Percentiles rank a stretch among this genome's conserved stretches.
These are phyloP conservation scores for Thaleichthys pacificus DNA, from an alignment of 2,797 vertebrate species.

Conservation along the genomic window DNA sequence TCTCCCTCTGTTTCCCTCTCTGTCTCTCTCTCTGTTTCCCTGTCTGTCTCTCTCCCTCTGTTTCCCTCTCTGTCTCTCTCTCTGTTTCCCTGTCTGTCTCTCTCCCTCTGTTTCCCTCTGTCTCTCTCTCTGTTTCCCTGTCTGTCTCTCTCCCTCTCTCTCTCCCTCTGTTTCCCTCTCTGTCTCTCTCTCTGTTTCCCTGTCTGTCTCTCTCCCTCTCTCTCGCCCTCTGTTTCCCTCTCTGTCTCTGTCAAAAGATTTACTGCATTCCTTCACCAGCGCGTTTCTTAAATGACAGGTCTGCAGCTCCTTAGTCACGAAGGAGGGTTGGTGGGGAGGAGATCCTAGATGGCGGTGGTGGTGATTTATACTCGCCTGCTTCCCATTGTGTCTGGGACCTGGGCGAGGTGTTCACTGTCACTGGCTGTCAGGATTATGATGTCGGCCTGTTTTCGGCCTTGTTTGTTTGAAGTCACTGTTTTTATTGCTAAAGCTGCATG, in stretches of 20 bases:
- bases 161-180: too few species aligned
- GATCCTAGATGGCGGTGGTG: constrained; percentile 55
- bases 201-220: too few species aligned
- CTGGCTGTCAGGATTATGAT: constrained; percentile 51
- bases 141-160: too few species aligned
- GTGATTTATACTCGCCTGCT: constrained; percentile 60
- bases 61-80: too few species aligned
- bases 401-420: constrained; percentile 63
- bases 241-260: constrained; percentile 65
- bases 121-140: too few species aligned
- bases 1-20: too few species aligned
- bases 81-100: too few species aligned
- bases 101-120: too few species aligned
- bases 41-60: too few species aligned
- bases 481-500: constrained; percentile 9
- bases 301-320: constrained; percentile 72
- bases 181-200: too few species aligned
- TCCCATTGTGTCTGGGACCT: constrained; percentile 67
- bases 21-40: too few species aligned
- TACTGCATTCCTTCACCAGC: constrained; percentile 74
- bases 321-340: constrained; percentile 61
- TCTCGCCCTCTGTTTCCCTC: too few species aligned
- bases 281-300: constrained; percentile 82
- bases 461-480: constrained; percentile 13
- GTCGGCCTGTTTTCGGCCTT: constrained; percentile 24